Percentiles rank a stretch among this genome's conserved stretches.
Evolutionary conservation across 2,888 invertebrate species (phyloP).

Genomic region (Vannuccia rotundouncinata): DNA sequence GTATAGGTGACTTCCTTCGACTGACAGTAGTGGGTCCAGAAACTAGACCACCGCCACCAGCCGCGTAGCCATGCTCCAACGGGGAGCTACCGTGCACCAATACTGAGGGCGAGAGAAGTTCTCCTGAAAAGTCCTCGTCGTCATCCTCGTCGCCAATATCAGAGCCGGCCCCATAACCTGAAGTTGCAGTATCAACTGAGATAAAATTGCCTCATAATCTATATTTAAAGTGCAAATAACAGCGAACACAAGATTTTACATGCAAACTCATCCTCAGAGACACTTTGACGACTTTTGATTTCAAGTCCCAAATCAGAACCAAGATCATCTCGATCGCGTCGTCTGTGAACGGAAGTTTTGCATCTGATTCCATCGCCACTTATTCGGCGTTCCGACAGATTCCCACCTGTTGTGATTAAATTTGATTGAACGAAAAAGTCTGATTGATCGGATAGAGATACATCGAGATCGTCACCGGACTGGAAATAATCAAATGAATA

Average conservation of each 20-base stretch:
- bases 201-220: too few relatives aligned
- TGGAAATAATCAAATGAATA: too few relatives aligned
- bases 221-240: too few relatives aligned
- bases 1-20: not conserved
- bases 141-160: not conserved
- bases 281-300: not conserved
- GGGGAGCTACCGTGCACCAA: not conserved
- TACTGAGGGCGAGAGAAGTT: not conserved
- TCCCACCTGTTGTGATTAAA: not conserved
- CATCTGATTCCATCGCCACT: not conserved
- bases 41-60: not conserved
- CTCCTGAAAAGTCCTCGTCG: not conserved
- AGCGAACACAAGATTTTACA: too few relatives aligned
- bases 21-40: not conserved
- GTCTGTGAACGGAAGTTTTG: not conserved
- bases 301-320: conserved; percentile 6
- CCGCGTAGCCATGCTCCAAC: not conserved
- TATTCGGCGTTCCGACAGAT: not conserved
- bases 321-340: not conserved
- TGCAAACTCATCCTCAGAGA: not conserved
- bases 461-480: conserved; percentile 1
- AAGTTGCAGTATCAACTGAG: too few relatives aligned
- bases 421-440: conserved; percentile 2
- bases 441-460: not conserved
- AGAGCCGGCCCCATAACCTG: not conserved